These are phyloP conservation scores for Heteromormyrus szaboi DNA, from an alignment of 2,797 vertebrate genomes.

Conservation along the genomic window DNA sequence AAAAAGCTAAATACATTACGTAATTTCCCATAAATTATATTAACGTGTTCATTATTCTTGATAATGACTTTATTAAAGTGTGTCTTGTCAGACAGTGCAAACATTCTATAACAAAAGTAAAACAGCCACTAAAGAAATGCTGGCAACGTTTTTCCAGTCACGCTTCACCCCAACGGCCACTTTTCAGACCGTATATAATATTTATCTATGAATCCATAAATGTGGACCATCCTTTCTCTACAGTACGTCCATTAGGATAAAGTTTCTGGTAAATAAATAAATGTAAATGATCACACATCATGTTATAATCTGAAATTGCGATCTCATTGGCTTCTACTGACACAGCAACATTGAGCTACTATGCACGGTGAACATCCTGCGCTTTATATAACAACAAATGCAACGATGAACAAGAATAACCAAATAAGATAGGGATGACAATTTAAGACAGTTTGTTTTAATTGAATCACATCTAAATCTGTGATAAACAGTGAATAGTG, in stretches of 20 bases:
- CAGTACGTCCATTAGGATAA: not conserved
- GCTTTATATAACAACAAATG: not conserved
- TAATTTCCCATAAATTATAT: not conserved
- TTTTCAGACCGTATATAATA: not conserved
- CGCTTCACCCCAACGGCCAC: not conserved
- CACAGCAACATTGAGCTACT: not conserved
- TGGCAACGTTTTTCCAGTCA: not conserved
- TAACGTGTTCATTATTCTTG: not conserved
- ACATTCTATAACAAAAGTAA: not conserved
- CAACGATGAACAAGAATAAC: not conserved
- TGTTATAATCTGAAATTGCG: not conserved
- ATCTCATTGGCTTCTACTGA: not conserved
- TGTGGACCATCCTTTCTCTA: not conserved
- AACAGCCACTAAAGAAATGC: not conserved
- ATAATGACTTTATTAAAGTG: not conserved
- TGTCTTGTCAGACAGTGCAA: not conserved
- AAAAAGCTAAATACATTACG: not conserved
- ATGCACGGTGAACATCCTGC: not conserved
- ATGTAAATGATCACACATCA: not conserved
- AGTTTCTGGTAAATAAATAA: not conserved
- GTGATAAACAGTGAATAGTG: not conserved
- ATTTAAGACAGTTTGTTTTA: not conserved
- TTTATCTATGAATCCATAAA: not conserved
- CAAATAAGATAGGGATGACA: not conserved
- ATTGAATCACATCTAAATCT: not conserved